Percentiles rank a stretch among this genome's conserved stretches.
Conservation (phyloP, 2,888 invertebrate species). For the Hesperia comma region DNA sequence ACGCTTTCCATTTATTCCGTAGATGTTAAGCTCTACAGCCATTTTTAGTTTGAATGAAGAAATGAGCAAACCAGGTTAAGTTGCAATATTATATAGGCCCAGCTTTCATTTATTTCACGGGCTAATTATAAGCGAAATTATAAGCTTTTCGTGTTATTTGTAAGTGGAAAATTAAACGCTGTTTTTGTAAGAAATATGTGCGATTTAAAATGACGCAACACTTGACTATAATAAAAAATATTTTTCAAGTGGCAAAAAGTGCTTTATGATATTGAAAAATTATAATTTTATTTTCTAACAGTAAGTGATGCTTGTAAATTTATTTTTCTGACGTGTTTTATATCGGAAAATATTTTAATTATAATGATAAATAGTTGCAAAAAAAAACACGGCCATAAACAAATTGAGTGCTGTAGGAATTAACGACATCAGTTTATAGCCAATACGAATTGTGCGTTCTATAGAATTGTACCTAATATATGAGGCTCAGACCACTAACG, state of each 20-base stretch:
- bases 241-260: slow-evolving; percentile 2
- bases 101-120: slow-evolving; percentile 29
- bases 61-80: slow-evolving; percentile 33
- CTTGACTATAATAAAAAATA: slow-evolving; percentile 12
- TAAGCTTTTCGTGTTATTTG: slow-evolving; percentile 33
- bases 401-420: slow-evolving; percentile 43
- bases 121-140: slow-evolving; percentile 36
- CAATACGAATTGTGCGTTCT: slow-evolving; percentile 59
- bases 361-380: no score
- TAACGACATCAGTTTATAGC: slow-evolving; percentile 57
- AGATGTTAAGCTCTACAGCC: slow-evolving; percentile 33
- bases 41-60: slow-evolving; percentile 36
- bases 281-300: slow-evolving; percentile 1
- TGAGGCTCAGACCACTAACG: slow-evolving; percentile 76
- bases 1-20: slow-evolving; percentile 41
- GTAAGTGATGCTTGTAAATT: background rate
- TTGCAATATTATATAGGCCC: slow-evolving; percentile 35
- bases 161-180: slow-evolving; percentile 30
- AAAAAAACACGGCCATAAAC: slow-evolving; percentile 12
- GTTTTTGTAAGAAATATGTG: slow-evolving; percentile 20
- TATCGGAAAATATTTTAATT: no score
- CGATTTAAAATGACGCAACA: slow-evolving; percentile 8
- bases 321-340: no score
- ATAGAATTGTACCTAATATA: slow-evolving; percentile 62
- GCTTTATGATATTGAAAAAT: slow-evolving; percentile 1